A percentile compares a stretch with the other conserved stretches of the same genome.
Conservation (phyloP, 2,797 vertebrate species). For the Xerus rutilus region DNA sequence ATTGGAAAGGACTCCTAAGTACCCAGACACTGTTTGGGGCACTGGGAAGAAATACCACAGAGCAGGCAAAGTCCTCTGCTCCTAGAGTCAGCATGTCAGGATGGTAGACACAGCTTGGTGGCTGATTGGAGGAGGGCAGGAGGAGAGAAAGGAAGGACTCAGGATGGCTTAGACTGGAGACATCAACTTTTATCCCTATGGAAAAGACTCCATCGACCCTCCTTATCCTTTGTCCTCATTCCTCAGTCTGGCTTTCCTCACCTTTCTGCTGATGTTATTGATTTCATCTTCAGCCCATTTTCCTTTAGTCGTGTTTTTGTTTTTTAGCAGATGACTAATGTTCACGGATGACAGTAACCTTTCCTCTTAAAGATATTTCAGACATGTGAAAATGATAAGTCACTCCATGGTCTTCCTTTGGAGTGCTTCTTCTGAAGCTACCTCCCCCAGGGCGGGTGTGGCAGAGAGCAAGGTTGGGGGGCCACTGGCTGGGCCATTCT, state of each 20-base stretch:
- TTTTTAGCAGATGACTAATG: constrained; percentile 55
- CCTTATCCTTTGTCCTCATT: neutral
- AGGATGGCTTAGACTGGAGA: accelerated
- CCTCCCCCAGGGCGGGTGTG: neutral
- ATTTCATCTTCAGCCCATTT: constrained; percentile 61
- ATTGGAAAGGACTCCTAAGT: accelerated
- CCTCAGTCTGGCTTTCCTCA: neutral
- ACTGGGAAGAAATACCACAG: accelerated
- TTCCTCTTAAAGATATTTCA: constrained; percentile 63
- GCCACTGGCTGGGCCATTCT: neutral
- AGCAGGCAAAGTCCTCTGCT: too few relatives aligned
- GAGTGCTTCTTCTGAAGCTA: neutral
- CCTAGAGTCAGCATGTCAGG: neutral
- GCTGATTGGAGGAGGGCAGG: neutral
- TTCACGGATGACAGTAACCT: constrained; percentile 55
- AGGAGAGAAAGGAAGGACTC: neutral
- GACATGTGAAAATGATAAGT: constrained; percentile 9
- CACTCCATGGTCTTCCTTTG: neutral
- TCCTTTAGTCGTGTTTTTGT: constrained; percentile 25
- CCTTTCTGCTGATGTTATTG: neutral
- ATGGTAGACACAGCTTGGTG: too few relatives aligned
- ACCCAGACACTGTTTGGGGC: neutral
- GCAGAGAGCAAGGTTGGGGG: neutral
- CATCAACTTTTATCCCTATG: neutral
- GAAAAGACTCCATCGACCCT: neutral